Evolutionary conservation across 2,888 invertebrate genomes (phyloP), one percentile per base, ranked within the genome.

Genomic region (Drosophila flavopinicola): DNA sequence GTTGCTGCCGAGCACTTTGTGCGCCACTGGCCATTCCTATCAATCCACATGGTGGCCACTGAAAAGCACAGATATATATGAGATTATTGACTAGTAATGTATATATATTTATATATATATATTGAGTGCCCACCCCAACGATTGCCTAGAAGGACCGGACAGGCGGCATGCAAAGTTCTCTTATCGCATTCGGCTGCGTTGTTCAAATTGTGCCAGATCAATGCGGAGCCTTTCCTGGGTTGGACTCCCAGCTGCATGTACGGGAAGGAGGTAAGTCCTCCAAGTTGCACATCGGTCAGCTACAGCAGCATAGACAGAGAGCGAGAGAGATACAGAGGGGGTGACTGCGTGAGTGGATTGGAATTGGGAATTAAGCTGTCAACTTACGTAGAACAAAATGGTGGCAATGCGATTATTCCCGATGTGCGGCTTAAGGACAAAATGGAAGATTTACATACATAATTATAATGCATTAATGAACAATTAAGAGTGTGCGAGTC

Each of bases 41-140:
- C 44, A 30, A 65, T 45, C 66, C 64, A 60, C 33, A 63, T 73
- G 41, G 54, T 63, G 48, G 73, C 76, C 45, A 73, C 78, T 56
- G 41, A 15, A 6, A 1, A 17, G n/a, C 17, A 27, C 3, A 25
- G 17, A 47, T 17, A 27, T 10, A 44, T 5, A 27, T 27, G n/a
- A n/a, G n/a, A n/a, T n/a, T n/a, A n/a, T n/a, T n/a, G n/a, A n/a
- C n/a, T n/a, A n/a, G n/a, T n/a, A n/a, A 25, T 29, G 35, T 17
- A 27, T 10, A 44, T 5, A 27, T 27, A 20, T n/a, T 1, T 1
- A 13, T 7, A 2, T 6, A 15, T 10, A 9, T 45, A 13, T 10
- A 27, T 20, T 25, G 6, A 5, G 29, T n/a, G 0, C 49, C 30
- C 54, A 75, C 73, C 54, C 66, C 69, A 73, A 3, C 56, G 73